phyloP scores from a whole-genome alignment of 2,888 invertebrate species.

The Psylliodes chrysocephalus region DNA sequence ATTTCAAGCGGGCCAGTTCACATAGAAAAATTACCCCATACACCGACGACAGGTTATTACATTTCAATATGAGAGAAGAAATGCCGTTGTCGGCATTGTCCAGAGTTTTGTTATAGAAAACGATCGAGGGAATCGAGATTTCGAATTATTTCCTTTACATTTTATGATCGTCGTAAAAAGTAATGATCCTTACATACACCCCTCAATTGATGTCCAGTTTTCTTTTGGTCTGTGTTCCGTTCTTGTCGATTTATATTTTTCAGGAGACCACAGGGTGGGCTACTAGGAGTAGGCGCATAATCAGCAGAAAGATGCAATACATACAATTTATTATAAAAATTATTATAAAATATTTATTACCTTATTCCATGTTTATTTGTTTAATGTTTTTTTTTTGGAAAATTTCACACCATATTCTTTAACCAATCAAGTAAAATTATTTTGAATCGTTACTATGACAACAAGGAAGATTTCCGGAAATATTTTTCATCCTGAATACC shows the following conservation, averaged over 20 bases:
- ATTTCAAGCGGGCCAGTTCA: constrained; percentile 8
- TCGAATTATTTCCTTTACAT: constrained; percentile 54
- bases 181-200: constrained; percentile 50
- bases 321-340: no score
- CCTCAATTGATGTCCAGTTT: constrained; percentile 47
- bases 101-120: constrained; percentile 45
- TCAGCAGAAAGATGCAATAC: no score
- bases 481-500: no score
- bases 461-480: no score
- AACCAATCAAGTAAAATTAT: no score
- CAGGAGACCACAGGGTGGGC: neutral
- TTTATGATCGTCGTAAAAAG: constrained; percentile 55
- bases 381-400: no score
- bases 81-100: constrained; percentile 43
- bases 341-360: no score
- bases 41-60: constrained; percentile 47
- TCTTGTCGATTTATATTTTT: neutral
- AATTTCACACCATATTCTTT: no score
- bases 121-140: constrained; percentile 44
- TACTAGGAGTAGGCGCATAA: neutral
- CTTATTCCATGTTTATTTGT: no score
- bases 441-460: no score
- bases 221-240: constrained; percentile 21
- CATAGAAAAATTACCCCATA: constrained; percentile 39
- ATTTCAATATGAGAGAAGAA: constrained; percentile 49